phyloP scores from a whole-genome alignment of 2,113 vertebrate species.

The Podarcis muralis region DNA sequence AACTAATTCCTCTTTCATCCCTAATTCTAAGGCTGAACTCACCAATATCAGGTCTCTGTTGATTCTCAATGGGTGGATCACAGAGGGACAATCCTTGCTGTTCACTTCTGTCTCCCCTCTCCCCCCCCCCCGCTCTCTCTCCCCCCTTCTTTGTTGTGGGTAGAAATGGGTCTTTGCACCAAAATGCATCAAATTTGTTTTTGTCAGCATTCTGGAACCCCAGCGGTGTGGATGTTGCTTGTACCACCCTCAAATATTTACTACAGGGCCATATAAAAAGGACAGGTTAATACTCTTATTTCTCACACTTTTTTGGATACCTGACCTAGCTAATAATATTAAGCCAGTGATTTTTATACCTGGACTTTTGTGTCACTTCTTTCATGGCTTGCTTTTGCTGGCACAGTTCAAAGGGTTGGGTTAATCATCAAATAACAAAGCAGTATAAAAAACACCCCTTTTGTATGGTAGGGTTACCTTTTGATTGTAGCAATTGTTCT shows the following conservation, averaged over 20 bases:
- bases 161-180: neutral
- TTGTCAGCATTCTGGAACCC: neutral
- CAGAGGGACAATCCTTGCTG: neutral
- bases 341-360: constrained; percentile 23
- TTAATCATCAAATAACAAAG: constrained; percentile 31
- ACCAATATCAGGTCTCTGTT: neutral
- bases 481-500: constrained; percentile 41
- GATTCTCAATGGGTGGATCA: neutral
- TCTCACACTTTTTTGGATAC: neutral
- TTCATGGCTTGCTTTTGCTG: neutral
- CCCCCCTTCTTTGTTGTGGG: neutral
- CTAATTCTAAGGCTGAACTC: neutral
- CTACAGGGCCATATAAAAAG: neutral
- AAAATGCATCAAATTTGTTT: neutral
- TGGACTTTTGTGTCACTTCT: constrained; percentile 22
- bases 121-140: too few relatives aligned
- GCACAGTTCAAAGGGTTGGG: neutral
- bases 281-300: neutral
- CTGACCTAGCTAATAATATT: neutral
- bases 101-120: neutral
- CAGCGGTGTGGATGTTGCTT: neutral
- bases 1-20: too few relatives aligned
- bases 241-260: neutral
- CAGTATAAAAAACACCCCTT: neutral
- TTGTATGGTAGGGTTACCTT: neutral